Evolutionary conservation across 2,113 vertebrate species (phyloP).

Genomic region (Ornithorhynchus anatinus): DNA sequence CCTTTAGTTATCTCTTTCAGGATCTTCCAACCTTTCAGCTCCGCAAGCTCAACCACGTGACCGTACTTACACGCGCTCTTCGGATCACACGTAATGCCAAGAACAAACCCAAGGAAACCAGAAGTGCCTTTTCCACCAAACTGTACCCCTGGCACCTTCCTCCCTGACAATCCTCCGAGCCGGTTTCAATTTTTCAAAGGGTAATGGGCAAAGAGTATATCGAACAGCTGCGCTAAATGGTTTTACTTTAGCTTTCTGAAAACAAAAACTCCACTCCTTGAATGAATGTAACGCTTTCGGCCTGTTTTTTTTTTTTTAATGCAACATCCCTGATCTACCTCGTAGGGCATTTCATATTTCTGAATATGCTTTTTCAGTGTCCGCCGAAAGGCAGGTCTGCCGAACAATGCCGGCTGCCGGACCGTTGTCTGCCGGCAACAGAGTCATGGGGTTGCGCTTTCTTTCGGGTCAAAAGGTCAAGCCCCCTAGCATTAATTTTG

Average conservation of each 20-base stretch:
- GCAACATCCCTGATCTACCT: constrained; percentile 69
- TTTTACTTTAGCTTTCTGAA: constrained; percentile 47
- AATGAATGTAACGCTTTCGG: constrained; percentile 49
- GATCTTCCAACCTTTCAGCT: no score
- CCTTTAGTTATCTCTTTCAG: no score
- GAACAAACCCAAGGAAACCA: no score
- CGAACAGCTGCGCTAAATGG: constrained; percentile 5
- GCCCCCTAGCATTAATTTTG: constrained; percentile 75
- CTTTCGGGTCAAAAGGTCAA: constrained; percentile 75
- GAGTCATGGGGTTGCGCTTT: constrained; percentile 74
- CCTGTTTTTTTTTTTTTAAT: constrained; percentile 49
- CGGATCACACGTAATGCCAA: no score
- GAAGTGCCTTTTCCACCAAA: constrained; percentile 19
- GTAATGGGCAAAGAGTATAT: constrained; percentile 24
- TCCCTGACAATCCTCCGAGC: not conserved
- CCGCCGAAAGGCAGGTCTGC: constrained; percentile 59
- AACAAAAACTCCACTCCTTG: constrained; percentile 30
- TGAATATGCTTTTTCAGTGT: constrained; percentile 62
- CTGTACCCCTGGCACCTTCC: constrained; percentile 31
- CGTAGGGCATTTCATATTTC: constrained; percentile 77
- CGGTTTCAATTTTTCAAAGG: not conserved
- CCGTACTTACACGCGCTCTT: no score
- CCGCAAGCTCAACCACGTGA: no score
- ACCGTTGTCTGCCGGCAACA: constrained; percentile 66
- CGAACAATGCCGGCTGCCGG: constrained; percentile 63